Percentiles rank a stretch among this genome's conserved stretches.
These are phyloP conservation scores for Diabrotica balteata DNA, from an alignment of 2,888 invertebrate species.

Conservation along the genomic window DNA sequence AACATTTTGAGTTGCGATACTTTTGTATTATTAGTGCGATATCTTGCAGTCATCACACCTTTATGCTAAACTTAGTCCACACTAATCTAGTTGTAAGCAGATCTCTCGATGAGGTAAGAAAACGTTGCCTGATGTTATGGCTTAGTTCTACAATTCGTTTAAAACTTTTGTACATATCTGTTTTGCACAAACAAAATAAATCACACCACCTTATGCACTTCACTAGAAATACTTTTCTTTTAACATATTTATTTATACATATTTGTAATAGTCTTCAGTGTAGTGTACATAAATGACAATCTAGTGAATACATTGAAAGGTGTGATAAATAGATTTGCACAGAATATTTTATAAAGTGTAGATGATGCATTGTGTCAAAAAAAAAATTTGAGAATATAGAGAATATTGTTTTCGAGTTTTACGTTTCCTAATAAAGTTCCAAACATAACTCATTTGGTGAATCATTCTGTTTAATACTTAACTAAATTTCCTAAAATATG, in stretches of 20 bases:
- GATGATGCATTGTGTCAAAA: slow-evolving; percentile 10
- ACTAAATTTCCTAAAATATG: too few species aligned
- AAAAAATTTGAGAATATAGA: neutral
- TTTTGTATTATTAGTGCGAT: too few species aligned
- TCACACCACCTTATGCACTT: slow-evolving; percentile 7
- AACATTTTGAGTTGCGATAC: too few species aligned
- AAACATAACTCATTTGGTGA: too few species aligned
- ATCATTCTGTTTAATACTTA: too few species aligned
- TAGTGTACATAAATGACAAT: neutral
- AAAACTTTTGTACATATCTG: slow-evolving; percentile 16
- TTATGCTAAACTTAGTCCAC: neutral
- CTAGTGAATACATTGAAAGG: slow-evolving; percentile 5
- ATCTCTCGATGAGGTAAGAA: slow-evolving; percentile 33
- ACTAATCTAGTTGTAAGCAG: neutral
- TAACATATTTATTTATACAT: too few species aligned
- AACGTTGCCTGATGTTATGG: slow-evolving; percentile 31
- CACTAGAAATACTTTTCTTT: slow-evolving; percentile 1
- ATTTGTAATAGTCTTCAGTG: too few species aligned
- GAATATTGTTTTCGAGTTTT: too few species aligned
- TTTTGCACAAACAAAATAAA: slow-evolving; percentile 17
- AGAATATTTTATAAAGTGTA: slow-evolving; percentile 1
- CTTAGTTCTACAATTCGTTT: slow-evolving; percentile 27
- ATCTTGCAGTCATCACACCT: neutral
- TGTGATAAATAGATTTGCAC: slow-evolving; percentile 2
- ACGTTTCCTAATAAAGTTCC: too few species aligned